Percentiles rank a stretch among this genome's conserved stretches.
These are phyloP conservation scores for Myripristis murdjan DNA, from an alignment of 2,797 vertebrate species.

Conservation along the genomic window DNA sequence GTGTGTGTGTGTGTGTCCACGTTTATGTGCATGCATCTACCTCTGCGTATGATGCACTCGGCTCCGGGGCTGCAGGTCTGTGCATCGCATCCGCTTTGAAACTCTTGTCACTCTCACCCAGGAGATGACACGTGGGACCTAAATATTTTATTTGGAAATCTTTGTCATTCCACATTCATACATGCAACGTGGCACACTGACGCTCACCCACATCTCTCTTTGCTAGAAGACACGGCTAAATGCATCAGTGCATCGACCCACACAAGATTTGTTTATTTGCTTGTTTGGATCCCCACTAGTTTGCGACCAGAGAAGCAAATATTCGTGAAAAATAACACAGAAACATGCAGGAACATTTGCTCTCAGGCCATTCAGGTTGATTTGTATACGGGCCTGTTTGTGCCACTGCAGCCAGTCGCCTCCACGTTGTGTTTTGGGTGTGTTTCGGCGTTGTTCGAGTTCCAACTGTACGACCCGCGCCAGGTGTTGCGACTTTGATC, in stretches of 20 bases:
- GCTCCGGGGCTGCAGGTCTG: slow-evolving; percentile 47
- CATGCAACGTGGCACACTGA: slow-evolving; percentile 50
- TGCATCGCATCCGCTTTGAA: slow-evolving; percentile 31
- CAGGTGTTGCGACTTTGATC: slow-evolving; percentile 34
- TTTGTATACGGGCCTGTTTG: slow-evolving; percentile 21
- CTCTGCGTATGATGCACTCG: slow-evolving; percentile 2
- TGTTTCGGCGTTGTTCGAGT: not conserved
- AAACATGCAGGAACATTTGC: too few species aligned
- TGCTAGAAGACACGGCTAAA: slow-evolving; percentile 36
- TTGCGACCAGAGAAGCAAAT: too few species aligned
- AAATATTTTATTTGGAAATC: slow-evolving; percentile 77
- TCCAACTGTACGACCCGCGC: slow-evolving; percentile 10
- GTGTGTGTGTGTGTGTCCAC: too few species aligned
- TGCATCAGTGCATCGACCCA: slow-evolving; percentile 7
- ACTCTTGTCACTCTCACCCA: slow-evolving; percentile 45
- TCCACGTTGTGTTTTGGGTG: not conserved
- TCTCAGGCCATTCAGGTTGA: slow-evolving; percentile 36
- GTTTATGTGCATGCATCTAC: slow-evolving; percentile 5
- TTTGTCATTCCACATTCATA: slow-evolving; percentile 68
- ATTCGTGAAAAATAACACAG: too few species aligned
- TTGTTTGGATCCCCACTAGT: too few species aligned
- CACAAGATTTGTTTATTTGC: too few species aligned
- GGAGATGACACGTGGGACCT: slow-evolving; percentile 55
- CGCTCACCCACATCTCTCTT: slow-evolving; percentile 65
- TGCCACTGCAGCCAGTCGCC: not conserved